phyloP scores from a whole-genome alignment of 2,113 vertebrate genomes.

The Ondatra zibethicus region DNA sequence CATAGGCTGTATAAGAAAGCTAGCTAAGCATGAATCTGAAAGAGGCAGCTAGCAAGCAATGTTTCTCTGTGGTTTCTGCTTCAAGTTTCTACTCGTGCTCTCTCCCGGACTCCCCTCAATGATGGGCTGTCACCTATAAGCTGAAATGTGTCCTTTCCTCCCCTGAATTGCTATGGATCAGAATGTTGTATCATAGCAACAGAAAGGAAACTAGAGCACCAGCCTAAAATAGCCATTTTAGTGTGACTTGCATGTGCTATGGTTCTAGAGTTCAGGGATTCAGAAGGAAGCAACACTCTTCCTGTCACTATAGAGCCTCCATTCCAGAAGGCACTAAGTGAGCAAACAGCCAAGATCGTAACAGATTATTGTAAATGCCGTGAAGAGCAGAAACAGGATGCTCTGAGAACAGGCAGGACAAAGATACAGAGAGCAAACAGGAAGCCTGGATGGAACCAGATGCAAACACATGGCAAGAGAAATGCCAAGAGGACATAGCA shows the following conservation, averaged over 20 bases:
- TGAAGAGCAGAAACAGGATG: constrained; percentile 1
- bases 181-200: background rate
- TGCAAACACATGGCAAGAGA: background rate
- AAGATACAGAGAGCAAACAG: background rate
- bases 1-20: background rate
- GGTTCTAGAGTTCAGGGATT: background rate
- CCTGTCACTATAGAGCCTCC: background rate
- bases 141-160: background rate
- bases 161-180: background rate
- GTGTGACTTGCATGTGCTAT: background rate
- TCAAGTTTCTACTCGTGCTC: background rate
- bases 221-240: background rate
- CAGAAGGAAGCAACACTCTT: constrained; percentile 2
- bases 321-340: background rate
- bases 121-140: background rate
- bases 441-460: background rate
- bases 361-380: background rate
- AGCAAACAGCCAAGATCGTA: background rate
- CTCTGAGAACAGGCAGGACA: background rate
- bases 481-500: background rate
- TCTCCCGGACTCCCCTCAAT: background rate
- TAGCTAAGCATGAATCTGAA: background rate
- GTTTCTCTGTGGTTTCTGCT: background rate
- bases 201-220: background rate
- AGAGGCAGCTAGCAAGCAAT: background rate